Evolutionary conservation across 2,888 invertebrate species (phyloP).

Genomic region (Phengaris arion): DNA sequence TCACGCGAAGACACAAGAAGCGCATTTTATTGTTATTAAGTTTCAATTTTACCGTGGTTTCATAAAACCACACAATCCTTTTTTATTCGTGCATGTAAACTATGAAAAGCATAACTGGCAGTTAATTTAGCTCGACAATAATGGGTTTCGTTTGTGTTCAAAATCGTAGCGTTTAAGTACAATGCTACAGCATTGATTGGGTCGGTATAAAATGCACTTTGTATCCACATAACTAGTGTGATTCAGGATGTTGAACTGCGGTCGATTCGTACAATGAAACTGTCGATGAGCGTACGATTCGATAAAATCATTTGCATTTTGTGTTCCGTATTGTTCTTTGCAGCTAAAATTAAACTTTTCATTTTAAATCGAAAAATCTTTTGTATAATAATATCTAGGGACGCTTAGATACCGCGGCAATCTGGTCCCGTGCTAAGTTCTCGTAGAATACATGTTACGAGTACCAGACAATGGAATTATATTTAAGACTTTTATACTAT

Average conservation of each 20-base stretch:
- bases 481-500: too few species aligned
- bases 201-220: slow-evolving; percentile 2
- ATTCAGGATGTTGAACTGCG: slow-evolving; percentile 3
- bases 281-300: background rate
- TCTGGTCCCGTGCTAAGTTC: too few species aligned
- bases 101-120: background rate
- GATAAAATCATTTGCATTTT: background rate
- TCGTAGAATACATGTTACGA: too few species aligned
- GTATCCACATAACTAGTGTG: background rate
- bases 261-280: slow-evolving; percentile 17
- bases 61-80: too few species aligned
- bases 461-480: too few species aligned
- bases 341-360: background rate
- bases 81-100: too few species aligned
- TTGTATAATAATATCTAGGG: too few species aligned
- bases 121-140: background rate
- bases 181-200: background rate
- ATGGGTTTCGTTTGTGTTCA: background rate
- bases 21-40: too few species aligned
- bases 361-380: too few species aligned
- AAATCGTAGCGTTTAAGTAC: slow-evolving; percentile 1
- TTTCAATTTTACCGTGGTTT: too few species aligned
- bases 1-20: too few species aligned
- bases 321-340: background rate
- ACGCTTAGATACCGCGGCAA: too few species aligned